Percentiles rank a stretch among this genome's conserved stretches.
phyloP scores from a whole-genome alignment of 2,888 invertebrate species.

The Acanthosepion esculentum region DNA sequence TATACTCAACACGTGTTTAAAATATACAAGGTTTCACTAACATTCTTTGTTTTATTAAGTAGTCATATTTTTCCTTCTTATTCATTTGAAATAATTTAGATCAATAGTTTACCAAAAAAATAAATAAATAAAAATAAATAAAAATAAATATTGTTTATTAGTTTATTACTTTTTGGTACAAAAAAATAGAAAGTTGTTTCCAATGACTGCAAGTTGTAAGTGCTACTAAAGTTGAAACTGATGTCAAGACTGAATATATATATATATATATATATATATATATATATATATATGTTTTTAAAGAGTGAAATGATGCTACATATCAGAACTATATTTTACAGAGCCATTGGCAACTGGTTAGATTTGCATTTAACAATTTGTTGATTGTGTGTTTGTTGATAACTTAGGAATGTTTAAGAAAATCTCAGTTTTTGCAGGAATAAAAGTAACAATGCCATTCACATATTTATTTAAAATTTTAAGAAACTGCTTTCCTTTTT shows the following conservation, averaged over 20 bases:
- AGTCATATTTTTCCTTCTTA: too few species aligned
- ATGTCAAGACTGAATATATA: not conserved
- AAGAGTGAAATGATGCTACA: not conserved
- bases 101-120: too few species aligned
- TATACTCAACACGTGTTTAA: not conserved
- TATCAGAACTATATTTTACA: not conserved
- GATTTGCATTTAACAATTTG: too few species aligned
- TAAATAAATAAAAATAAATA: too few species aligned
- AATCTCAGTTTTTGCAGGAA: slow-evolving; percentile 14
- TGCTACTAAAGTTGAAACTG: not conserved
- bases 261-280: not conserved
- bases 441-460: slow-evolving; percentile 33
- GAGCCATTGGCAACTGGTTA: too few species aligned
- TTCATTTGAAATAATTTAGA: too few species aligned
- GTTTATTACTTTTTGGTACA: not conserved
- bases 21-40: not conserved
- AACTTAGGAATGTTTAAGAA: not conserved
- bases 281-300: not conserved
- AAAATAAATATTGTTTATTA: not conserved
- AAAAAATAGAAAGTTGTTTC: not conserved
- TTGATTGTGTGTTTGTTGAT: not conserved
- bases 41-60: not conserved
- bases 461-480: not conserved
- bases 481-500: not conserved
- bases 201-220: not conserved